A percentile compares a stretch with the other conserved stretches of the same genome.
phyloP scores from a whole-genome alignment of 2,113 vertebrate species.

The Mixornis gularis region DNA sequence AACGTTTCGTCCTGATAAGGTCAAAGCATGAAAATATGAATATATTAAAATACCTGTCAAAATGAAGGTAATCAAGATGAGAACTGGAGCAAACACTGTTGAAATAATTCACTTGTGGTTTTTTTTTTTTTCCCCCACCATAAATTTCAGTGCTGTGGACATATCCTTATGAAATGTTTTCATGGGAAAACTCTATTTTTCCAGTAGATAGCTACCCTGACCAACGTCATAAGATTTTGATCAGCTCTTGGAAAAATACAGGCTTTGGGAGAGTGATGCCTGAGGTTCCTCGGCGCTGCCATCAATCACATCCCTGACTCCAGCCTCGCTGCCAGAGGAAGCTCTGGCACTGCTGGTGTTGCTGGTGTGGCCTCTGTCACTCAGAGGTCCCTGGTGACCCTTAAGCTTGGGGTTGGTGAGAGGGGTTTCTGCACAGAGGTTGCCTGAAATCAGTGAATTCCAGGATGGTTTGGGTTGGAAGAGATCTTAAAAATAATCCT shows the following conservation, averaged over 20 bases:
- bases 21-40: slow-evolving; percentile 62
- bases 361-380: not conserved
- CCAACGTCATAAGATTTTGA: slow-evolving; percentile 17
- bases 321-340: not conserved
- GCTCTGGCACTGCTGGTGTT: not conserved
- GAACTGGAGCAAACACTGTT: slow-evolving; percentile 54
- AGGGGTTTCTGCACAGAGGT: not conserved
- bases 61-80: slow-evolving; percentile 64
- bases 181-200: slow-evolving; percentile 44
- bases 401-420: not conserved
- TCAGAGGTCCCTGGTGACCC: not conserved
- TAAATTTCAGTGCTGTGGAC: slow-evolving; percentile 17
- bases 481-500: not conserved
- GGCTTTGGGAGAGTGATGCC: not conserved
- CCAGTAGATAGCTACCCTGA: slow-evolving; percentile 10
- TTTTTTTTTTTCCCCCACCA: fast-evolving
- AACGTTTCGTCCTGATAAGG: slow-evolving; percentile 58
- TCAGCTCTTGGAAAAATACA: slow-evolving; percentile 1
- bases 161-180: slow-evolving; percentile 37
- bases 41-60: slow-evolving; percentile 64
- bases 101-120: slow-evolving; percentile 1
- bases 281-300: not conserved
- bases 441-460: not conserved
- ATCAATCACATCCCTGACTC: not conserved
- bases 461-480: not conserved